These are phyloP conservation scores for Odontophorus gujanensis DNA, from an alignment of 2,113 vertebrate species.

Conservation along the genomic window DNA sequence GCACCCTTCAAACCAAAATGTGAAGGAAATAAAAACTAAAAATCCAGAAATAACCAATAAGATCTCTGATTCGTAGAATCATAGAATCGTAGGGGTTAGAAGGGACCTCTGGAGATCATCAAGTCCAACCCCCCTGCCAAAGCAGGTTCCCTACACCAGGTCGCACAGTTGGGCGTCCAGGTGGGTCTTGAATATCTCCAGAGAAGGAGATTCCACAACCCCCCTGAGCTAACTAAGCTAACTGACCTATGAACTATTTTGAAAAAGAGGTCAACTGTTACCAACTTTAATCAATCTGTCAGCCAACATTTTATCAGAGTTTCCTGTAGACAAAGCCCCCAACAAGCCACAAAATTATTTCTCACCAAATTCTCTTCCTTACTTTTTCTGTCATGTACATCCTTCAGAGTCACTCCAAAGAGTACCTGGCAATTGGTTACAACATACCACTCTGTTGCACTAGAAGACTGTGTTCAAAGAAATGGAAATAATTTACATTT, in stretches of 20 bases:
- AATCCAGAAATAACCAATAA: not conserved
- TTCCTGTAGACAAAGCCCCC: not conserved
- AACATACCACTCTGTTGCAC: rapidly evolving
- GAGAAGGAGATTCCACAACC: no score
- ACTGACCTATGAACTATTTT: not conserved
- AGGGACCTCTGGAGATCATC: no score
- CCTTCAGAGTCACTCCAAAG: not conserved
- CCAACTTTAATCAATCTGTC: not conserved
- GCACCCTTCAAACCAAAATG: not conserved
- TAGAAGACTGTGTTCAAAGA: not conserved
- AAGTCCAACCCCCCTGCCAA: no score
- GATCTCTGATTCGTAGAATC: not conserved
- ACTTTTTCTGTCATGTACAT: not conserved
- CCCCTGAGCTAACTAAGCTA: not conserved
- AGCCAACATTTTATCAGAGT: not conserved
- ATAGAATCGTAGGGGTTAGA: no score
- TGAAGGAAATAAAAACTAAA: not conserved
- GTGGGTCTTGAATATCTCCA: no score
- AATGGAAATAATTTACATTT: not conserved
- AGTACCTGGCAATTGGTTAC: not conserved
- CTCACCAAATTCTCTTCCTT: not conserved
- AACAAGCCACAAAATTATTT: not conserved
- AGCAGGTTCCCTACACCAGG: no score
- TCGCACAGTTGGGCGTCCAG: no score
- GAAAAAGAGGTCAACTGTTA: not conserved